Conservation (phyloP, 1,140 invertebrate species). For the Drosophila ogumai region DNA sequence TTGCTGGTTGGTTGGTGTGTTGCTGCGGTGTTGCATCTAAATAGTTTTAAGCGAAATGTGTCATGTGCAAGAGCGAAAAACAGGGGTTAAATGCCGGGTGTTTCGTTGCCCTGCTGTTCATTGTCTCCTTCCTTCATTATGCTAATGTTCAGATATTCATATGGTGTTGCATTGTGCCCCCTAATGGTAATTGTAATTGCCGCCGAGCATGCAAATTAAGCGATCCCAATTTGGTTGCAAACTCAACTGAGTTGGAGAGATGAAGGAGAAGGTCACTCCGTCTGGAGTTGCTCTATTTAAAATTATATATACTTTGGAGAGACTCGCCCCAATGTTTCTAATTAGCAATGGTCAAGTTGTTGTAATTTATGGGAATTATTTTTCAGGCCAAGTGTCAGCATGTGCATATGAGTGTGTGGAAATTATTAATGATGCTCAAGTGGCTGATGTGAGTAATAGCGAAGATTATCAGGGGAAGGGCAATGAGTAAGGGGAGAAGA, state of each 20-base stretch:
- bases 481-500: neutral
- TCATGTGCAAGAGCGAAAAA: constrained; percentile 27
- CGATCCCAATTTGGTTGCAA: constrained; percentile 24
- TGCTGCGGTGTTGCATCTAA: constrained; percentile 40
- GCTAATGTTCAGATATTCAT: constrained; percentile 44
- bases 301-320: constrained; percentile 2
- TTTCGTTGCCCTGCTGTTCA: constrained; percentile 14
- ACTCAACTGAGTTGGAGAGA: neutral
- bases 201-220: constrained; percentile 68
- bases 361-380: constrained; percentile 53
- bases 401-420: constrained; percentile 2
- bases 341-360: constrained; percentile 50
- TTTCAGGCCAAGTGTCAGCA: constrained; percentile 1
- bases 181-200: constrained; percentile 60
- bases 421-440: constrained; percentile 51
- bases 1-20: neutral
- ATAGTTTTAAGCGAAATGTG: constrained; percentile 61
- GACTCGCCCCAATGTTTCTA: constrained; percentile 37
- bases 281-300: constrained; percentile 17
- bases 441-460: constrained; percentile 31
- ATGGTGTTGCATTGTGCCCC: constrained; percentile 49
- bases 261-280: constrained; percentile 13
- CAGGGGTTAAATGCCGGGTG: constrained; percentile 33
- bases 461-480: constrained; percentile 17
- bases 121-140: constrained; percentile 58